Percentiles rank a stretch among this genome's conserved stretches.
phyloP scores from a whole-genome alignment of 2,888 invertebrate species.

The Agonum fuliginosum region DNA sequence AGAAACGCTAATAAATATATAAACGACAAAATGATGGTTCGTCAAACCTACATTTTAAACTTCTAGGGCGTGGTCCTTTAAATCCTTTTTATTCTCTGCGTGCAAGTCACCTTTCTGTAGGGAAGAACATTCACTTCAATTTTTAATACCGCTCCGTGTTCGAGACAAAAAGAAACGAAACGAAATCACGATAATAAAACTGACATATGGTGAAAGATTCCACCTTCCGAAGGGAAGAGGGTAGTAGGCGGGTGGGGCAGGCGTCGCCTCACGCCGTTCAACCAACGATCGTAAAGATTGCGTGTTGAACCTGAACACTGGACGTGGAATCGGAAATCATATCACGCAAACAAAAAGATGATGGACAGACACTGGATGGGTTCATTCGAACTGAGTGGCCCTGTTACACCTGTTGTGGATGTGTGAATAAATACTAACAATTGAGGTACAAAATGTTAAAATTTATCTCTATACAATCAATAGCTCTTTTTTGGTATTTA shows the following conservation, averaged over 20 bases:
- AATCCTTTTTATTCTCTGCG: neutral
- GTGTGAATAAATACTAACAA: no score
- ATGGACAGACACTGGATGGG: constrained; percentile 39
- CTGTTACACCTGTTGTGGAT: no score
- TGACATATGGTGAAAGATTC: constrained; percentile 51
- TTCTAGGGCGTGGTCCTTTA: constrained; percentile 1
- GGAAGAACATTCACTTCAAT: constrained; percentile 38
- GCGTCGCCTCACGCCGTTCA: neutral
- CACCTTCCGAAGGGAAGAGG: neutral
- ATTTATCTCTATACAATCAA: no score
- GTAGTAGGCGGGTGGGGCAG: neutral
- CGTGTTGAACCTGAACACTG: constrained; percentile 30
- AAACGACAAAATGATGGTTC: no score
- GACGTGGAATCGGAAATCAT: constrained; percentile 43
- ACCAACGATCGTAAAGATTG: constrained; percentile 33
- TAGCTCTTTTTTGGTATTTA: no score
- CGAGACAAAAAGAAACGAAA: constrained; percentile 44
- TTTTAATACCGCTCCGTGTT: constrained; percentile 27
- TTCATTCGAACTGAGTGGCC: constrained; percentile 27
- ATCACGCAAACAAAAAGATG: constrained; percentile 44
- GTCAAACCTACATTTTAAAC: no score
- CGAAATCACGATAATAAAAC: constrained; percentile 34
- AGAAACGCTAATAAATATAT: no score
- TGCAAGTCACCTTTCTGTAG: neutral
- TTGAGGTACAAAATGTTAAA: no score